phyloP scores from a whole-genome alignment of 2,797 vertebrate species.

The Danio tinwini region DNA sequence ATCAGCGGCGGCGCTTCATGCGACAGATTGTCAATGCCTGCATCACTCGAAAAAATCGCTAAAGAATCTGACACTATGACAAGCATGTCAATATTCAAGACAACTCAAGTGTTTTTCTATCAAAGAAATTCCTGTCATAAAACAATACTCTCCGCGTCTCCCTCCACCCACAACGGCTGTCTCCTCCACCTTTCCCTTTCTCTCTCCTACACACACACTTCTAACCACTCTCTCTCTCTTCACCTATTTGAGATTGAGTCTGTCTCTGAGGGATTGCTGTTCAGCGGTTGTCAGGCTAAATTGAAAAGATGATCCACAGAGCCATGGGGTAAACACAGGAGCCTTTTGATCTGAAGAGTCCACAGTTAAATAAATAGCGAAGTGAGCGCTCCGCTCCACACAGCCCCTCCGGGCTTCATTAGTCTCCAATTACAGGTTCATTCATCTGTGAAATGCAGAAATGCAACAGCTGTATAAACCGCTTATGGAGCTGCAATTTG shows the following conservation, averaged over 20 bases:
- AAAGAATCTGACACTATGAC: slow-evolving; percentile 38
- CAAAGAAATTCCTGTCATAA: slow-evolving; percentile 59
- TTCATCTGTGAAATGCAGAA: slow-evolving; percentile 65
- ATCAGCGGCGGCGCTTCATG: not conserved
- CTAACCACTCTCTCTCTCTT: slow-evolving; percentile 56
- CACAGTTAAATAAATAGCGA: slow-evolving; percentile 64
- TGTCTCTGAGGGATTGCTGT: slow-evolving; percentile 61
- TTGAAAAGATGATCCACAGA: slow-evolving; percentile 63
- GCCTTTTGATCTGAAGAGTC: slow-evolving; percentile 65
- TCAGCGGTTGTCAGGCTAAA: slow-evolving; percentile 59
- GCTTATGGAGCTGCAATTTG: slow-evolving; percentile 62
- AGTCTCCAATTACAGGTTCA: slow-evolving; percentile 67
- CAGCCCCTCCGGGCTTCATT: slow-evolving; percentile 65
- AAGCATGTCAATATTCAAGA: slow-evolving; percentile 37
- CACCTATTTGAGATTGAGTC: slow-evolving; percentile 61
- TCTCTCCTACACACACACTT: slow-evolving; percentile 47
- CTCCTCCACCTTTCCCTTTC: slow-evolving; percentile 51
- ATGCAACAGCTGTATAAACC: slow-evolving; percentile 65
- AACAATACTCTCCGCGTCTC: slow-evolving; percentile 44
- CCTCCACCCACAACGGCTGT: slow-evolving; percentile 44
- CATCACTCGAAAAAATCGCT: slow-evolving; percentile 2
- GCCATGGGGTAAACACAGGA: slow-evolving; percentile 64
- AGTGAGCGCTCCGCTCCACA: slow-evolving; percentile 54
- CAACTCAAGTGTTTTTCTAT: slow-evolving; percentile 44
- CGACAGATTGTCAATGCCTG: slow-evolving; percentile 34